phyloP scores from a whole-genome alignment of 2,888 invertebrate genomes.

The Brenthis ino region DNA sequence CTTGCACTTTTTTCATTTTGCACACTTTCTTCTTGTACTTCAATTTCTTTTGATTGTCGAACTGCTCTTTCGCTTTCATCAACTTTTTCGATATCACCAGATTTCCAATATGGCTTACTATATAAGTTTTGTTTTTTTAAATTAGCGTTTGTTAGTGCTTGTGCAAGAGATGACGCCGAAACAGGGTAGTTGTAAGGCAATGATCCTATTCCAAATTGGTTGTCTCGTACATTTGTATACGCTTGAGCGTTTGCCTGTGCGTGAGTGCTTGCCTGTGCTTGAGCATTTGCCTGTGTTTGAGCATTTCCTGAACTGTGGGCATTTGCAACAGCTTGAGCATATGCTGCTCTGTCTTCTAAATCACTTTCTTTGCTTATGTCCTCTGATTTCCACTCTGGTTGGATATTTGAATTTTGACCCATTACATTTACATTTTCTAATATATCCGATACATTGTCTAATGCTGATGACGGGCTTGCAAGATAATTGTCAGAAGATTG shows the following conservation, averaged over 20 bases:
- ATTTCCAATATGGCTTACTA: neutral
- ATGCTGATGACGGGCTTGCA: too few species aligned
- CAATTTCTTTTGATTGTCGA: too few species aligned
- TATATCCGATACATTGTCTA: too few species aligned
- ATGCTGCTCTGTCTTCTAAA: neutral
- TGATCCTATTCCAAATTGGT: neutral
- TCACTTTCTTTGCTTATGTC: too few species aligned
- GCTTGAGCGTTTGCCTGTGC: conserved; percentile 34
- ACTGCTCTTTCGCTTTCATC: neutral
- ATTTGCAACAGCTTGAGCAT: conserved; percentile 3
- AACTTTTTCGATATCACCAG: neutral
- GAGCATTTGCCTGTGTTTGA: conserved; percentile 32
- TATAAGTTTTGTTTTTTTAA: neutral
- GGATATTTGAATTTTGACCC: too few species aligned
- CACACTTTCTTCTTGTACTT: too few species aligned
- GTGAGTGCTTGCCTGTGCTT: conserved; percentile 15
- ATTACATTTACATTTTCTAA: too few species aligned
- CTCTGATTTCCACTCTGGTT: too few species aligned
- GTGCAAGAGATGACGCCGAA: conserved; percentile 22
- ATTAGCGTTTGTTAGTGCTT: conserved; percentile 25
- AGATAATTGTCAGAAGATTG: too few species aligned
- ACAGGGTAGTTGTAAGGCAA: neutral
- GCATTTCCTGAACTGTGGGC: conserved; percentile 18
- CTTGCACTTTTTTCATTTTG: too few species aligned
- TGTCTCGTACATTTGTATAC: conserved; percentile 16